Conservation (phyloP, 2,797 vertebrate species). For the Pogonophryne albipinna region DNA sequence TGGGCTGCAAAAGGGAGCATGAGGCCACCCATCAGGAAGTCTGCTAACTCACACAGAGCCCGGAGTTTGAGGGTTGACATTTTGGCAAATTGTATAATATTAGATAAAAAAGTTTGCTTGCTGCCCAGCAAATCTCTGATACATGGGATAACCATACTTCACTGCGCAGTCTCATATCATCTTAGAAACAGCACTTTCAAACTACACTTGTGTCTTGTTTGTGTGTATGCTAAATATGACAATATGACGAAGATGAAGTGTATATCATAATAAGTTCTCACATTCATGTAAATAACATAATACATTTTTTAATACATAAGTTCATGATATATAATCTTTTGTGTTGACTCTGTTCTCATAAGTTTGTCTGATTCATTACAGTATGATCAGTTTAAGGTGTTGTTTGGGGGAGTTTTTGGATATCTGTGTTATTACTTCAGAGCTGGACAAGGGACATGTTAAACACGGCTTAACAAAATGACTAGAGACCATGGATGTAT, state of each 20-base stretch:
- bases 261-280: too few relatives aligned
- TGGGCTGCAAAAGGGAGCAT: constrained; percentile 70
- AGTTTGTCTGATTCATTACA: background rate
- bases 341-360: background rate
- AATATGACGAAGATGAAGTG: too few relatives aligned
- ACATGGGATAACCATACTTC: background rate
- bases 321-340: background rate
- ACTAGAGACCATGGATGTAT: background rate
- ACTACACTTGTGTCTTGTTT: background rate
- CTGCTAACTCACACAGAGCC: constrained; percentile 50
- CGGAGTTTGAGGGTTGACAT: constrained; percentile 13
- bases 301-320: background rate
- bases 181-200: background rate
- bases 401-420: too few relatives aligned
- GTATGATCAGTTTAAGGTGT: too few relatives aligned
- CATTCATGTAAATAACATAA: background rate
- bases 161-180: background rate
- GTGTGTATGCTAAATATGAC: background rate
- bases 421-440: too few relatives aligned
- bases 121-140: background rate
- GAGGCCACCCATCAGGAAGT: constrained; percentile 58
- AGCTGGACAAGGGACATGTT: background rate
- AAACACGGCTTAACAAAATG: background rate
- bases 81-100: constrained; percentile 40
- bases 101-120: background rate